Conservation (phyloP, 1,140 invertebrate genomes). For the Homalodisca vitripennis region DNA sequence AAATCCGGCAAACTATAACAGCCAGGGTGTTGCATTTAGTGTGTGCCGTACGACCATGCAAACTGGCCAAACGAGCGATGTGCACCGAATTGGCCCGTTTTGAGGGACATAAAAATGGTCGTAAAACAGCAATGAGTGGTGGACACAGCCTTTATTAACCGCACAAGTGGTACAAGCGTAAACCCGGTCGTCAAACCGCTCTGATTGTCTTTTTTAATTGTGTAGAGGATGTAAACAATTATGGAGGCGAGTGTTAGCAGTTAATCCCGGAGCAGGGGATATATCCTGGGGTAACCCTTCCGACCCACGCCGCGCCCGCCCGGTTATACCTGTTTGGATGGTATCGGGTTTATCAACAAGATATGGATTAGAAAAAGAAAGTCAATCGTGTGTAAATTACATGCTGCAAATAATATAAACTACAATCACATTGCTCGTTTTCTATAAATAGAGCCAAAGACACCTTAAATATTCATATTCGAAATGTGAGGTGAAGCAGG, state of each 20-base stretch:
- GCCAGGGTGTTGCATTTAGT: conserved; percentile 9
- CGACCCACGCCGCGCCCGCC: no score
- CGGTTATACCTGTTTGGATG: no score
- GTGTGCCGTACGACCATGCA: no score
- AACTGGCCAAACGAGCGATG: background rate
- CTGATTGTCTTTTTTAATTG: conserved; percentile 16
- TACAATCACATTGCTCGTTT: no score
- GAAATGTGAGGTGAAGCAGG: no score
- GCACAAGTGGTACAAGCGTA: background rate
- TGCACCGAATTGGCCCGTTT: conserved; percentile 6
- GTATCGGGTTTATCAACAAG: no score
- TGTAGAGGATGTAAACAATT: conserved; percentile 7
- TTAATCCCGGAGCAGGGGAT: background rate
- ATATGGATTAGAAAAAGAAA: no score
- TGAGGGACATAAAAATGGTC: conserved; percentile 5
- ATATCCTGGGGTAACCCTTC: no score
- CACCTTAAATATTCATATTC: no score
- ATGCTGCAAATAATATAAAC: no score
- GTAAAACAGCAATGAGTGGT: background rate
- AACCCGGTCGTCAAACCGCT: background rate
- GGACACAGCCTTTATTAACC: conserved; percentile 15
- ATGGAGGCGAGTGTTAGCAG: conserved; percentile 5
- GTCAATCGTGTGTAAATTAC: no score
- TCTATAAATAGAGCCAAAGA: no score
- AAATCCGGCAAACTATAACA: background rate